Conservation (phyloP, 2,888 invertebrate species). For the Sialis lutaria region DNA sequence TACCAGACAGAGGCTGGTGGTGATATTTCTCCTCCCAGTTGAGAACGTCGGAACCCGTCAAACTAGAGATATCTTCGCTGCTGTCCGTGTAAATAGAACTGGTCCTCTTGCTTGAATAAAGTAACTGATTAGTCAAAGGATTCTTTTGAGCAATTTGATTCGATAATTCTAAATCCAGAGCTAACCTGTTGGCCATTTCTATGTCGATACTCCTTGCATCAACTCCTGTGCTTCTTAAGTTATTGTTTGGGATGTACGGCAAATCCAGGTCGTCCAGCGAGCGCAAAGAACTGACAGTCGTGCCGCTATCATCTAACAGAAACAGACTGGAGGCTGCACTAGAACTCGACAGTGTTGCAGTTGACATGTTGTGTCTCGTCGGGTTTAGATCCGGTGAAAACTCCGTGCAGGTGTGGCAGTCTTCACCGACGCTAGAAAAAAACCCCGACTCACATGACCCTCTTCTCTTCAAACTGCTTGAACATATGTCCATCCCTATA, state of each 20-base stretch:
- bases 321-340: conserved; percentile 35
- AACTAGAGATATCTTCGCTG: conserved; percentile 68
- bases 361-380: conserved; percentile 12
- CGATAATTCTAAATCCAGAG: conserved; percentile 28
- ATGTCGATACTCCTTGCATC: conserved; percentile 23
- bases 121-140: conserved; percentile 31
- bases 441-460: conserved; percentile 83
- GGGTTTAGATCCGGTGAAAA: conserved; percentile 12
- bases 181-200: conserved; percentile 30
- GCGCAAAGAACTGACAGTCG: conserved; percentile 36
- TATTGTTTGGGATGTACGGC: conserved; percentile 8
- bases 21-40: conserved; percentile 43
- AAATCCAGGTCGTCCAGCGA: conserved; percentile 38
- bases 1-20: conserved; percentile 24
- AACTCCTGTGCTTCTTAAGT: conserved; percentile 22
- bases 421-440: conserved; percentile 73
- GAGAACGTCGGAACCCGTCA: conserved; percentile 56
- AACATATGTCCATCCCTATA: conserved; percentile 15
- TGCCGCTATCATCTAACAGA: conserved; percentile 40
- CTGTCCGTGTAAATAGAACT: conserved; percentile 77
- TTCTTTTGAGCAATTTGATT: conserved; percentile 25
- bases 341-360: conserved; percentile 23
- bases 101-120: conserved; percentile 45
- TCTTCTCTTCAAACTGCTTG: conserved; percentile 36
- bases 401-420: conserved; percentile 23